phyloP scores from a whole-genome alignment of 2,113 vertebrate genomes.

The Onychostruthus taczanowskii region DNA sequence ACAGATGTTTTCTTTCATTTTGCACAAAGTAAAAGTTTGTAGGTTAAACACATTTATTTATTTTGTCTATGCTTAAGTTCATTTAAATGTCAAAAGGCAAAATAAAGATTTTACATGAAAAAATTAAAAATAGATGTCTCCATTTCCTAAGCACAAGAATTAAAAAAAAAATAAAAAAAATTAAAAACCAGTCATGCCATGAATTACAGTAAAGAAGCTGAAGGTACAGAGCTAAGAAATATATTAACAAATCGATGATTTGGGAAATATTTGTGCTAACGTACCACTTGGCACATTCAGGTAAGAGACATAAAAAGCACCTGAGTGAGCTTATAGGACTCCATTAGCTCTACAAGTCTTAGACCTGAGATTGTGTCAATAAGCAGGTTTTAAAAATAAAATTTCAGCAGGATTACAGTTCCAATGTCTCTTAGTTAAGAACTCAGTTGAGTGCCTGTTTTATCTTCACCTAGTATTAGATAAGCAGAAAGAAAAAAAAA shows the following conservation, averaged over 20 bases:
- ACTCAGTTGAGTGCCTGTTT: neutral
- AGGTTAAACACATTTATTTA: neutral
- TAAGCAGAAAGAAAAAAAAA: neutral
- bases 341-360: neutral
- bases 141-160: neutral
- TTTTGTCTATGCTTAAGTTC: neutral
- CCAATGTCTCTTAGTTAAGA: neutral
- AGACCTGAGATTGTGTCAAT: neutral
- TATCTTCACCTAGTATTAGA: neutral
- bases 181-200: neutral
- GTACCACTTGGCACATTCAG: neutral
- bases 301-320: neutral
- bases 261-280: neutral
- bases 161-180: neutral
- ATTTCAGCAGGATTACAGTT: neutral
- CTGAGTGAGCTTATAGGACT: neutral
- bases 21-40: neutral
- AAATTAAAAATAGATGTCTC: neutral
- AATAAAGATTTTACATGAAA: neutral
- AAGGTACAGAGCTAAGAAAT: neutral
- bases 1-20: neutral
- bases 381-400: neutral
- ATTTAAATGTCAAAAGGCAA: neutral
- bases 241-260: neutral
- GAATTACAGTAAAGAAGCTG: neutral